A percentile compares a stretch with the other conserved stretches of the same genome.
These are phyloP conservation scores for Chromobotia macracanthus DNA, from an alignment of 2,797 vertebrate genomes.

Conservation along the genomic window DNA sequence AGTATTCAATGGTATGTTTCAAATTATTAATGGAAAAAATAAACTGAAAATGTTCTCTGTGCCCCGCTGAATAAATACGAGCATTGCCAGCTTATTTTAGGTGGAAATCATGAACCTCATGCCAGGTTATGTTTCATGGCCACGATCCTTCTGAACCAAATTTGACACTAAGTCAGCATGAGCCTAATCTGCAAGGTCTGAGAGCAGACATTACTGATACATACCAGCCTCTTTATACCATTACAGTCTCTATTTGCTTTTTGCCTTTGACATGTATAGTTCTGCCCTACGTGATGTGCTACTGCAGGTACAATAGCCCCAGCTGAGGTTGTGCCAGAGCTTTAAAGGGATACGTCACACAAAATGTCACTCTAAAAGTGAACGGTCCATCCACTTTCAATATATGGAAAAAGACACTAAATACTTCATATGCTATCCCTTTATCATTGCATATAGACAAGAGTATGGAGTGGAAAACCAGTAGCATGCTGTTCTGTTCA, in stretches of 20 bases:
- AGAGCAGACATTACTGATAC: conserved; percentile 6
- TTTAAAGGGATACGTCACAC: not conserved
- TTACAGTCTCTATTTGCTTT: not conserved
- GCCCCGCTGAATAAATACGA: conserved; percentile 20
- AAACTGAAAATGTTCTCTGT: conserved; percentile 10
- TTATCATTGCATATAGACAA: too few relatives aligned
- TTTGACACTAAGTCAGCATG: conserved; percentile 18
- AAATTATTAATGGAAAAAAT: conserved; percentile 31
- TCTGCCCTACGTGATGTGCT: not conserved
- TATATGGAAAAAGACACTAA: not conserved
- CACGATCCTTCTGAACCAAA: conserved; percentile 3
- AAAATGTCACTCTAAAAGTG: not conserved
- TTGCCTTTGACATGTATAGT: too few relatives aligned
- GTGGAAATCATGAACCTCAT: conserved; percentile 21
- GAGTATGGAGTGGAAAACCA: not conserved
- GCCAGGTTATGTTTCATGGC: conserved; percentile 33
- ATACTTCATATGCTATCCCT: not conserved
- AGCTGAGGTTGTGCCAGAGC: not conserved
- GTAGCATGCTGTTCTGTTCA: not conserved
- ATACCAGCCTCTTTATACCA: not conserved
- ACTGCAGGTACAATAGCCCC: too few relatives aligned
- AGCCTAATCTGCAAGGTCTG: conserved; percentile 14
- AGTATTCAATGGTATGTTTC: conserved; percentile 25
- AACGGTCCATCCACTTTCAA: not conserved
- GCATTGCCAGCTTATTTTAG: conserved; percentile 26